A percentile compares a stretch with the other conserved stretches of the same genome.
Evolutionary conservation across 2,888 invertebrate species (phyloP).

Genomic region (Hydropsyche betteni): DNA sequence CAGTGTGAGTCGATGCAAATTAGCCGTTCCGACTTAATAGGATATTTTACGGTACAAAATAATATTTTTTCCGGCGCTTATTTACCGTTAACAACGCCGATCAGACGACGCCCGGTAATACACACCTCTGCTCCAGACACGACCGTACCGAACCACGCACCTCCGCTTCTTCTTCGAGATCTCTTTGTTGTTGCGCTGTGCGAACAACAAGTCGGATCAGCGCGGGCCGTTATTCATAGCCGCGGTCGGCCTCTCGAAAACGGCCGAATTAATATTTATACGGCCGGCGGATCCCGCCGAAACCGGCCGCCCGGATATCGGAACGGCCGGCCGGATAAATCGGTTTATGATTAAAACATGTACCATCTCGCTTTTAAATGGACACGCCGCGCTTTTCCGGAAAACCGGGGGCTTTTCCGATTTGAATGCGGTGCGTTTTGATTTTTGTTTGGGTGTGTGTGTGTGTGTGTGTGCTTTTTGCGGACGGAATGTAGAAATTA

Average conservation of each 20-base stretch:
- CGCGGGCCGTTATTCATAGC: not conserved
- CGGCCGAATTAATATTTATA: conserved; percentile 23
- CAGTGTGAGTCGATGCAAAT: conserved; percentile 36
- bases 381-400: not conserved
- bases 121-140: too few species aligned
- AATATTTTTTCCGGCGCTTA: conserved; percentile 27
- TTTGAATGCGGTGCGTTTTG: too few species aligned
- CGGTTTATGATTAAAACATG: conserved; percentile 29
- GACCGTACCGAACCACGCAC: too few species aligned
- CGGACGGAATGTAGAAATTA: too few species aligned
- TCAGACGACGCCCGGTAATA: too few species aligned
- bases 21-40: conserved; percentile 34
- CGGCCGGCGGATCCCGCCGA: not conserved
- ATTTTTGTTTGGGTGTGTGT: too few species aligned
- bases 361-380: not conserved
- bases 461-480: too few species aligned
- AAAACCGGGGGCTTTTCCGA: too few species aligned
- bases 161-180: too few species aligned
- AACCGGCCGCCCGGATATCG: conserved; percentile 14
- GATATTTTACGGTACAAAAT: conserved; percentile 29
- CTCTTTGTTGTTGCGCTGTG: not conserved
- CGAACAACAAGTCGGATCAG: not conserved
- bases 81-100: conserved; percentile 11
- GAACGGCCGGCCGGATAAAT: conserved; percentile 19
- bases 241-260: not conserved